These are phyloP conservation scores for Odocoileus virginianus DNA, from an alignment of 2,113 vertebrate genomes.

Conservation along the genomic window DNA sequence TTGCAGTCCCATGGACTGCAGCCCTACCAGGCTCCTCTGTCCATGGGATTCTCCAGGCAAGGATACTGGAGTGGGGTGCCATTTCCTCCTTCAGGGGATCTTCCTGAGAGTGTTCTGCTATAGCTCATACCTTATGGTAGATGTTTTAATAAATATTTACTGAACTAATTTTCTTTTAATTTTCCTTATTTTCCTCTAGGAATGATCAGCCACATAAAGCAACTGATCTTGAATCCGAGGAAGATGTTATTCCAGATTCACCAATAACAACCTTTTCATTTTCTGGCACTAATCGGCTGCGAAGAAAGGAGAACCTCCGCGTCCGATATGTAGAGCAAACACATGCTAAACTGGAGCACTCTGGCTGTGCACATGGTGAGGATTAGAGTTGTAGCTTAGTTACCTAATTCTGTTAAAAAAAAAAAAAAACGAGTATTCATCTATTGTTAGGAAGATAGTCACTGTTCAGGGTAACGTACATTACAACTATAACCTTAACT, in stretches of 20 bases:
- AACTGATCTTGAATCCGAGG: constrained; percentile 78
- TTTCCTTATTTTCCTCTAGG: constrained; percentile 61
- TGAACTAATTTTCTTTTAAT: constrained; percentile 24
- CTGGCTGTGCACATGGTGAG: constrained; percentile 71
- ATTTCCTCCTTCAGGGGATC: not conserved
- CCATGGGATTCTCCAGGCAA: not conserved
- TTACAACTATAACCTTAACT: not conserved
- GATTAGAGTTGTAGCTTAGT: not conserved
- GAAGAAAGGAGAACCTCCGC: constrained; percentile 83
- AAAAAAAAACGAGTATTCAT: not conserved
- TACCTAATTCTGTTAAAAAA: not conserved
- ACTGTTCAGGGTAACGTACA: not conserved
- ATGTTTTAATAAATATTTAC: constrained; percentile 22
- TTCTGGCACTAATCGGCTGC: constrained; percentile 85
- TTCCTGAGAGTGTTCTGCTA: not conserved
- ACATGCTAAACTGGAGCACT: constrained; percentile 59
- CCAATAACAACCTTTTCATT: constrained; percentile 84
- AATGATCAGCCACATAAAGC: constrained; percentile 68
- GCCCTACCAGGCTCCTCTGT: not conserved
- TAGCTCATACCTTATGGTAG: not conserved
- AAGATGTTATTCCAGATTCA: constrained; percentile 91
- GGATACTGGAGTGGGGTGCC: not conserved
- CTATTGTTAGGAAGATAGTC: not conserved
- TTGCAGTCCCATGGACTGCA: not conserved
- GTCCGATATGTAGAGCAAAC: constrained; percentile 86